Evolutionary conservation across 2,888 invertebrate genomes (phyloP).

Genomic region (Hirtodrosophila histrioides): DNA sequence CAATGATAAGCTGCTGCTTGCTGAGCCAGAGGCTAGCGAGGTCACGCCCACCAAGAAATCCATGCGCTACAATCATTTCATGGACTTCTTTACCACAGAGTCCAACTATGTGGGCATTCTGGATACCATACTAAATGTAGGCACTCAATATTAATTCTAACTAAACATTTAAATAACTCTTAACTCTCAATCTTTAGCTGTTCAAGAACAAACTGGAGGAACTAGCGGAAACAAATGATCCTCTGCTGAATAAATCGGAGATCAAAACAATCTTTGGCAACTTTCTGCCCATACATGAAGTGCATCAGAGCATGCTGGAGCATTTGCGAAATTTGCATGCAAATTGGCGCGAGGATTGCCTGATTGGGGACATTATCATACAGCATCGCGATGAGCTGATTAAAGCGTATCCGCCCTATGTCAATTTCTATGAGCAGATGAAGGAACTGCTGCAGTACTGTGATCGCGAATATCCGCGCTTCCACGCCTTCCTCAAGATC

Average conservation of each 20-base stretch:
- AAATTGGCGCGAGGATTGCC: slow-evolving; percentile 95
- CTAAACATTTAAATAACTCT: background rate
- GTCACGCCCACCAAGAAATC: slow-evolving; percentile 82
- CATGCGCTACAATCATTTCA: slow-evolving; percentile 85
- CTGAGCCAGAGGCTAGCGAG: slow-evolving; percentile 78
- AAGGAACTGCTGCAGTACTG: slow-evolving; percentile 96
- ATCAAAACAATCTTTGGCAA: slow-evolving; percentile 97
- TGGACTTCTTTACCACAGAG: slow-evolving; percentile 98
- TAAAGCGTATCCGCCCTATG: slow-evolving; percentile 98
- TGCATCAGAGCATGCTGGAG: slow-evolving; percentile 91
- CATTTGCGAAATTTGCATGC: slow-evolving; percentile 84
- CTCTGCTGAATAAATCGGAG: slow-evolving; percentile 94
- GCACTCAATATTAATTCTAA: slow-evolving; percentile 47
- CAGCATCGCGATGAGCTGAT: slow-evolving; percentile 94
- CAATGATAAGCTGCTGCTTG: slow-evolving; percentile 75
- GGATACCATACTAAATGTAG: slow-evolving; percentile 95
- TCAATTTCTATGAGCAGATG: slow-evolving; percentile 99
- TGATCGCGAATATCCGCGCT: slow-evolving; percentile 96
- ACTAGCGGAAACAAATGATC: slow-evolving; percentile 90
- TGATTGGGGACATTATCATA: slow-evolving; percentile 94
- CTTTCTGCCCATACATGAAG: slow-evolving; percentile 96
- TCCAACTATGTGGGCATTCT: slow-evolving; percentile 98
- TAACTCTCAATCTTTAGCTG: slow-evolving; percentile 86
- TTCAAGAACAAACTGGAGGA: slow-evolving; percentile 97
- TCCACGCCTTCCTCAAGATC: slow-evolving; percentile 99